Percentiles rank a stretch among this genome's conserved stretches.
phyloP scores from a whole-genome alignment of 1,140 invertebrate genomes.

The Physella acuta region DNA sequence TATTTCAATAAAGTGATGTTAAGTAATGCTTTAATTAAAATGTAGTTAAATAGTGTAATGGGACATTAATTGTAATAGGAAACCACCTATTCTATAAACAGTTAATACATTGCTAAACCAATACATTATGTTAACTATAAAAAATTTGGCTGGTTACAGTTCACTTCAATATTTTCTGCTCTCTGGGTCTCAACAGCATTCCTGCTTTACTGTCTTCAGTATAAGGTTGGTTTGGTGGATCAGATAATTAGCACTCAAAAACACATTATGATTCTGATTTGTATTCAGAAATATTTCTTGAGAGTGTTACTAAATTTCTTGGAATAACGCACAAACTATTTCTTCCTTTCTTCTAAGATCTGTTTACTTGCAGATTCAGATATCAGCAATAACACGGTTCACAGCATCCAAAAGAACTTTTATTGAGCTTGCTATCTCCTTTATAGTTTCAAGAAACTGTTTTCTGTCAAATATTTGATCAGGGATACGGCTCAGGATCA shows the following conservation, averaged over 20 bases:
- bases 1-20: too few relatives aligned
- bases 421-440: slow-evolving; percentile 99
- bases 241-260: slow-evolving; percentile 92
- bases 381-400: slow-evolving; percentile 63
- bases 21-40: too few relatives aligned
- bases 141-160: too few relatives aligned
- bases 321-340: slow-evolving; percentile 99
- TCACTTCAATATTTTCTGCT: too few relatives aligned
- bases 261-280: slow-evolving; percentile 87
- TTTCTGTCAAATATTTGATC: slow-evolving; percentile 98
- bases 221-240: slow-evolving; percentile 98
- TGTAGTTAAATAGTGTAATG: too few relatives aligned
- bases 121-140: too few relatives aligned
- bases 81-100: too few relatives aligned
- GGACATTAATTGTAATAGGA: too few relatives aligned
- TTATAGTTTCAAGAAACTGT: slow-evolving; percentile 98
- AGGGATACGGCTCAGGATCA: slow-evolving; percentile 95
- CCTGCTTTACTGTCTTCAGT: slow-evolving; percentile 91
- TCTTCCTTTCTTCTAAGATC: slow-evolving; percentile 92
- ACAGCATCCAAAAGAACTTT: slow-evolving; percentile 97
- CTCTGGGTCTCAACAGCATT: too few relatives aligned
- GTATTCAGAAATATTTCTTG: slow-evolving; percentile 98
- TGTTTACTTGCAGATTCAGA: slow-evolving; percentile 59
- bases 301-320: slow-evolving; percentile 98
- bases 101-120: too few relatives aligned